phyloP scores from a whole-genome alignment of 2,888 invertebrate species.

The Hydrotaea cyrtoneurina region DNA sequence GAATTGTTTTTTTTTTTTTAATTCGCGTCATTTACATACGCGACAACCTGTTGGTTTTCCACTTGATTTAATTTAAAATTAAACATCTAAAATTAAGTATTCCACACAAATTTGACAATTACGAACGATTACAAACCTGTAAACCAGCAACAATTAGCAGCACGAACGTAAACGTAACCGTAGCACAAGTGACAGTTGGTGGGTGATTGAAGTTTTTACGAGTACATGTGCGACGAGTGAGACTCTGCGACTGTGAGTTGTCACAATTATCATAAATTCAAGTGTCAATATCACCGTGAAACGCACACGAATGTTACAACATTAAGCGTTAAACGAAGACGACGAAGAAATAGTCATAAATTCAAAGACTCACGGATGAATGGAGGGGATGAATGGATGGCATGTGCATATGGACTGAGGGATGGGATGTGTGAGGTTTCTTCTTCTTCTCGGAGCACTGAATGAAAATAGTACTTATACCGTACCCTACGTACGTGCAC shows the following conservation, averaged over 20 bases:
- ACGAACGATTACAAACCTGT: constrained; percentile 20
- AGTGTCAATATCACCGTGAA: constrained; percentile 39
- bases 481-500: background rate
- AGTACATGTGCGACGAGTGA: background rate
- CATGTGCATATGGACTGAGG: too few species aligned
- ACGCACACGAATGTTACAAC: background rate
- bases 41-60: constrained; percentile 34
- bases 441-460: background rate
- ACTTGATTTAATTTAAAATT: background rate
- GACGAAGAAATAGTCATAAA: background rate
- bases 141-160: background rate
- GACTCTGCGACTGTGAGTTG: background rate
- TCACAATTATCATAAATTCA: constrained; percentile 41
- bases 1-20: background rate
- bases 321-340: background rate
- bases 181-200: background rate
- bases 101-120: background rate
- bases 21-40: background rate
- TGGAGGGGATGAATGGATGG: background rate
- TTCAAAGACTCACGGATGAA: background rate
- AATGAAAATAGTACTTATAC: background rate
- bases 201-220: background rate
- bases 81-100: constrained; percentile 9
- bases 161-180: background rate
- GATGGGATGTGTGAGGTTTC: background rate